Evolutionary conservation across 1,140 invertebrate genomes (phyloP), one percentile per base, ranked within the genome.

Genomic region (Brachionus koreanus): DNA sequence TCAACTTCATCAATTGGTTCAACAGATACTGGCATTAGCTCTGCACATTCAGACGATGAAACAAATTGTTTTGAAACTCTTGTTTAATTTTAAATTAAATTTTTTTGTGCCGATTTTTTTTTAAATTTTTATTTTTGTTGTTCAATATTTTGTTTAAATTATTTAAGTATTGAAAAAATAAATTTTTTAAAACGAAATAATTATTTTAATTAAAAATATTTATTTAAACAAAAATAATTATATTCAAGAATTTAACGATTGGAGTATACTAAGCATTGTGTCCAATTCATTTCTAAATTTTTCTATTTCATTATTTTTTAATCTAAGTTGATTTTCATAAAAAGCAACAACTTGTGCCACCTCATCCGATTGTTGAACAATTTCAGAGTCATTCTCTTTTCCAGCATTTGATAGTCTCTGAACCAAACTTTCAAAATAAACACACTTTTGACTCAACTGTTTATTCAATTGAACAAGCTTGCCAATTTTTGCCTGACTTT

Each of bases 281-380:
- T 74, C 69, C 5, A 74, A 42, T 10, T 74, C 69, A 46, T 74
- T 46, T 74, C 25, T 43, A 29, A 74, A 74, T 74, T 74, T 74
- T 25, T 74, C 69, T n/a, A 74, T 74, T 25, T 74, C 69, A 29
- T 46, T 16, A 74, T 74, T 74, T 74, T 74, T 74, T 25, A 33
- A 3, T 13, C 9, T 46, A 0, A 74, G 6, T 39, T 74, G 69
- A n/a, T 23, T 46, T 46, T 74, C 69, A 46, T 74, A 74, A 74
- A 25, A 74, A 10, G 39, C n/a, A 3, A 46, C 69, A 46, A 72
- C 5, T 42, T 42, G 12, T 19, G 10, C 19, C 19, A 39, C 16
- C 3, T 19, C 16, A 42, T 39, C 69, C 42, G 6, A 16, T 10
- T 37, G 29, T 19, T 23, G 13, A 0, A 12, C 10, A 0, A 37